A percentile compares a stretch with the other conserved stretches of the same genome.
Evolutionary conservation across 2,888 invertebrate species (phyloP).

Genomic region (Pristionchus japonicus): DNA sequence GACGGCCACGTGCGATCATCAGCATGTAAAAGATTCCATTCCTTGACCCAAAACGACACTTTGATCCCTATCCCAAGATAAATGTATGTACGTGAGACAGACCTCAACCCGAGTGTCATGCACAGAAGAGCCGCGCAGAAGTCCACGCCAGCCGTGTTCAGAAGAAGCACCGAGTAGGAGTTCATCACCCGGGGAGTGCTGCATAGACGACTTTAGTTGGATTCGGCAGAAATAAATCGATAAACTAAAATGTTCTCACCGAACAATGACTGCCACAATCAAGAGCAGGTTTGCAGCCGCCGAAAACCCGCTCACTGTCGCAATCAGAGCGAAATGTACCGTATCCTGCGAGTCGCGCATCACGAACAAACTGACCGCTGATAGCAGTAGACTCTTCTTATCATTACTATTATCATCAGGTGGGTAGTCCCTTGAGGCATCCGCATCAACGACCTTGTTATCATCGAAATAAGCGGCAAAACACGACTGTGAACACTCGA

Average conservation of each 20-base stretch:
- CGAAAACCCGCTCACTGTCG: not conserved
- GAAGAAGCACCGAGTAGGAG: not conserved
- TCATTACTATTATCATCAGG: not conserved
- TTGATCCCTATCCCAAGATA: too few species aligned
- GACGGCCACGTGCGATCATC: too few species aligned
- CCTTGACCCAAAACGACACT: too few species aligned
- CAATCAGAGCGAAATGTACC: not conserved
- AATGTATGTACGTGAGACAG: too few species aligned
- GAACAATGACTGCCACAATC: not conserved
- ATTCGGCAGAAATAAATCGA: not conserved
- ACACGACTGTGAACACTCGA: too few species aligned
- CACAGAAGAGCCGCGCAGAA: not conserved
- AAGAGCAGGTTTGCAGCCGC: not conserved
- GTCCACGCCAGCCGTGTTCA: not conserved
- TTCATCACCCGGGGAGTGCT: not conserved
- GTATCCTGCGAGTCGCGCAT: not conserved
- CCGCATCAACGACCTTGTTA: not conserved
- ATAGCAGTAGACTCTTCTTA: not conserved
- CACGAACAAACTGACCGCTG: not conserved
- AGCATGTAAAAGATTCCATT: too few species aligned
- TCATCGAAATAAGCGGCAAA: too few species aligned
- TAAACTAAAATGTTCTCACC: not conserved
- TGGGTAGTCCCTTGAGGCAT: not conserved
- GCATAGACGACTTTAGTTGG: not conserved
- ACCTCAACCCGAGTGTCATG: not conserved